phyloP scores from a whole-genome alignment of 2,113 vertebrate species.

The Festucalex cinctus region DNA sequence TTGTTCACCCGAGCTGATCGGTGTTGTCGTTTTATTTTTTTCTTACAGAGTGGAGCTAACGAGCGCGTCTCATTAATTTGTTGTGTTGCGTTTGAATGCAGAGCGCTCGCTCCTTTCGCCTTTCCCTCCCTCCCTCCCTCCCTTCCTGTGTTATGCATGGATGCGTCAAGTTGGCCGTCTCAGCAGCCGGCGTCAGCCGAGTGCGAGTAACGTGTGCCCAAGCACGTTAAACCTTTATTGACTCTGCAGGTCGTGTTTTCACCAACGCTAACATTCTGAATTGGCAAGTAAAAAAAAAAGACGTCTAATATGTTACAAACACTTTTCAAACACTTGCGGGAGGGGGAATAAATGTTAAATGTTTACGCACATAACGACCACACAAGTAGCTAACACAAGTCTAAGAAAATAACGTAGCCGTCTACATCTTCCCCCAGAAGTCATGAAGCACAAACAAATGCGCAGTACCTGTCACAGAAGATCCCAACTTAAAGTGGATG shows the following conservation, averaged over 20 bases:
- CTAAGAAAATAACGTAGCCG: too few species aligned
- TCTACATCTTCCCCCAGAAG: too few species aligned
- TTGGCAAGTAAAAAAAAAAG: not conserved
- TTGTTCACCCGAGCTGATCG: constrained; percentile 1
- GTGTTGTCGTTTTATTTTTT: constrained; percentile 2
- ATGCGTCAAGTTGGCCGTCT: constrained; percentile 62
- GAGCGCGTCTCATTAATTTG: constrained; percentile 38
- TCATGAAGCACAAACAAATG: too few species aligned
- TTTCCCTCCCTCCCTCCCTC: constrained; percentile 33
- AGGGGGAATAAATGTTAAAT: too few species aligned
- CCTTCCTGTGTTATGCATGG: constrained; percentile 60
- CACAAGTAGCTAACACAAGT: too few species aligned
- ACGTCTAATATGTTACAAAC: too few species aligned
- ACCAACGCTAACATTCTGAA: not conserved
- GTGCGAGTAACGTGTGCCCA: constrained; percentile 44
- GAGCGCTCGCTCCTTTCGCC: constrained; percentile 21
- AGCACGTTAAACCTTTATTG: constrained; percentile 16
- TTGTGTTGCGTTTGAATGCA: constrained; percentile 34
- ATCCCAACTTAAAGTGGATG: too few species aligned
- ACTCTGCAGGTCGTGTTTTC: not conserved
- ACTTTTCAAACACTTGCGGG: too few species aligned
- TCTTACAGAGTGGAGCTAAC: constrained; percentile 19
- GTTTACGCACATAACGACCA: too few species aligned
- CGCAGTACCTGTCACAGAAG: too few species aligned
- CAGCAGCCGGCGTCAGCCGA: constrained; percentile 41